phyloP scores from a whole-genome alignment of 2,888 invertebrate genomes.

The Teleogryllus oceanicus region DNA sequence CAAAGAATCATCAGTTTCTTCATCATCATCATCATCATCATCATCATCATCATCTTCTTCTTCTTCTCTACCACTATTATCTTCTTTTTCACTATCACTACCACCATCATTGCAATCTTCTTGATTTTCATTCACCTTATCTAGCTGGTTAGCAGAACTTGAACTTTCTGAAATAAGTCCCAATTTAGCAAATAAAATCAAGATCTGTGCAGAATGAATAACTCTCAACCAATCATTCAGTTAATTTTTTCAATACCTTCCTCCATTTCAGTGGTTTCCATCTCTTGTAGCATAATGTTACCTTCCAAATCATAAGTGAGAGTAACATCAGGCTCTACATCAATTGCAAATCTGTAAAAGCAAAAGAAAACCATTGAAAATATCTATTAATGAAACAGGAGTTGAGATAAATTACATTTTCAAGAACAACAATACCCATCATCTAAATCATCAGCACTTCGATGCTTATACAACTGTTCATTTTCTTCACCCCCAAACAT shows the following conservation, averaged over 20 bases:
- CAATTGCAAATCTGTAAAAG: conserved; percentile 19
- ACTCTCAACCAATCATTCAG: no score
- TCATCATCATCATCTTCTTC: not conserved
- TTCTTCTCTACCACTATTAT: conserved; percentile 36
- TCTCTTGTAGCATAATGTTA: not conserved
- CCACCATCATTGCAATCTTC: conserved; percentile 24
- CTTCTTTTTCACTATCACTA: conserved; percentile 27
- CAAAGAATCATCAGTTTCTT: conserved; percentile 45
- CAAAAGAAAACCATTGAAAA: not conserved
- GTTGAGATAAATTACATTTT: not conserved
- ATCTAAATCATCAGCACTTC: conserved; percentile 82
- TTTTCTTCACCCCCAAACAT: conserved; percentile 63
- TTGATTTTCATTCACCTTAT: conserved; percentile 38
- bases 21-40: conserved; percentile 32
- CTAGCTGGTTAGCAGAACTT: conserved; percentile 10
- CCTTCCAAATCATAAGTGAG: conserved; percentile 29
- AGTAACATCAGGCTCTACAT: conserved; percentile 28
- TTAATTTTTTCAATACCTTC: not conserved
- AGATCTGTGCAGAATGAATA: no score
- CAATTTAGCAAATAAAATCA: no score
- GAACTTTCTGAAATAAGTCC: no score
- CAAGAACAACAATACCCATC: conserved; percentile 57
- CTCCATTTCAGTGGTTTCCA: not conserved
- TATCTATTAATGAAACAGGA: not conserved
- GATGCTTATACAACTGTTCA: conserved; percentile 53